A percentile compares a stretch with the other conserved stretches of the same genome.
These are phyloP conservation scores for Linnaemya vulpina DNA, from an alignment of 2,888 invertebrate genomes.

Conservation along the genomic window DNA sequence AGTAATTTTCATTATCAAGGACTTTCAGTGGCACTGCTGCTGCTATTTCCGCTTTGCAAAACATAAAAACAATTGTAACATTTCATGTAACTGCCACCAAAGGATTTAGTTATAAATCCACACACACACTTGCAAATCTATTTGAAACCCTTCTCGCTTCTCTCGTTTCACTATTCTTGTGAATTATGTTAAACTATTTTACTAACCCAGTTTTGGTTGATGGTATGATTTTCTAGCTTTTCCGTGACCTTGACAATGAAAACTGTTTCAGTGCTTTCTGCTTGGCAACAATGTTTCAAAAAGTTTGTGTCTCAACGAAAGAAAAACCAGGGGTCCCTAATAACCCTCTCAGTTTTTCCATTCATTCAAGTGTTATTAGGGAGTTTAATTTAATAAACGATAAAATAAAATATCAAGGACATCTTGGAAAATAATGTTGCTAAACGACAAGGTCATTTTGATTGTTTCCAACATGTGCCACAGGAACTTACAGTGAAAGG, in stretches of 20 bases:
- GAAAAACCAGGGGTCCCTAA: slow-evolving; percentile 17
- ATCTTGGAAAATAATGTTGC: slow-evolving; percentile 51
- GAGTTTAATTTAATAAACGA: slow-evolving; percentile 56
- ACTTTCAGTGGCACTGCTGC: slow-evolving; percentile 27
- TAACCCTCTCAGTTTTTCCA: slow-evolving; percentile 25
- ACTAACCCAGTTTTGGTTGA: slow-evolving; percentile 62
- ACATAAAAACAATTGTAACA: slow-evolving; percentile 62
- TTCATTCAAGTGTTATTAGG: slow-evolving; percentile 34
- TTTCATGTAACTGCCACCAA: slow-evolving; percentile 65
- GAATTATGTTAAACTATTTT: slow-evolving; percentile 63
- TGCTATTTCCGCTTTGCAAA: slow-evolving; percentile 31
- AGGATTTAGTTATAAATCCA: slow-evolving; percentile 63
- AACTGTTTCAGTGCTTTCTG: slow-evolving; percentile 28
- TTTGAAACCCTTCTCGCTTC: slow-evolving; percentile 37
- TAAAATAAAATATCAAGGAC: slow-evolving; percentile 68
- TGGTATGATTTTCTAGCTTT: slow-evolving; percentile 26
- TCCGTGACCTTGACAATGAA: slow-evolving; percentile 66
- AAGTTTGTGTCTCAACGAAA: slow-evolving; percentile 7
- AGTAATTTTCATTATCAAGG: slow-evolving; percentile 70
- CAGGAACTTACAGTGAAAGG: neutral
- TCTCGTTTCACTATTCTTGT: neutral
- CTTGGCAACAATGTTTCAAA: slow-evolving; percentile 62
- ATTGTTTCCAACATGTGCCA: slow-evolving; percentile 35
- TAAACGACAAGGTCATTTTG: slow-evolving; percentile 62
- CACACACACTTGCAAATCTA: slow-evolving; percentile 13